phyloP scores from a whole-genome alignment of 2,797 vertebrate species.

The Acrocephalus scirpaceus region DNA sequence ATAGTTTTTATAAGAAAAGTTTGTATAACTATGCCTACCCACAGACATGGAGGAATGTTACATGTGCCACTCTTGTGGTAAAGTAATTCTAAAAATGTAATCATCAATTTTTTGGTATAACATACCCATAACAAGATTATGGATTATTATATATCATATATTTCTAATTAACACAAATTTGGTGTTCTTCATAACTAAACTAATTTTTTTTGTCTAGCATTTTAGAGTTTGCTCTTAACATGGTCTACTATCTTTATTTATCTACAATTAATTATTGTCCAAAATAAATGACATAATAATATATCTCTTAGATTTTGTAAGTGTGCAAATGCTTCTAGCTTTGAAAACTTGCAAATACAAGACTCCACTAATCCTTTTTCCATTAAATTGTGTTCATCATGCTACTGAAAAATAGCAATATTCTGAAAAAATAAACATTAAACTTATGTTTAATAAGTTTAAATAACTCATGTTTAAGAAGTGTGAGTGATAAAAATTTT shows the following conservation, averaged over 20 bases:
- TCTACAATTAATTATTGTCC: background rate
- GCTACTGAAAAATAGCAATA: background rate
- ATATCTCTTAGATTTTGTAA: background rate
- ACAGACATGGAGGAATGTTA: background rate
- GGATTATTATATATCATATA: background rate
- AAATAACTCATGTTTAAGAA: background rate
- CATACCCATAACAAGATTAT: background rate
- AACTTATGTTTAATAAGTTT: background rate
- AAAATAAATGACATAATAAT: background rate
- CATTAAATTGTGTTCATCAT: background rate
- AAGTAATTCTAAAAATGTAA: background rate
- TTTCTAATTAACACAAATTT: background rate
- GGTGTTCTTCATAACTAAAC: accelerated
- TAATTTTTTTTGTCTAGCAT: background rate
- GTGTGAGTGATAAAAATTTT: background rate
- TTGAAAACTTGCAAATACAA: background rate
- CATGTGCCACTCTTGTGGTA: accelerated
- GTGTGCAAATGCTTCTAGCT: background rate
- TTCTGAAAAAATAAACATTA: background rate
- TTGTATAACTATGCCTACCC: background rate
- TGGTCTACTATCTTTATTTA: background rate
- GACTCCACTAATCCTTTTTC: background rate
- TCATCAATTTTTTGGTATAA: background rate
- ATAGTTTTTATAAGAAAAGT: background rate
- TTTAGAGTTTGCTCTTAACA: background rate